These are phyloP conservation scores for Pitta sordida DNA, from an alignment of 2,113 vertebrate species.

Conservation along the genomic window DNA sequence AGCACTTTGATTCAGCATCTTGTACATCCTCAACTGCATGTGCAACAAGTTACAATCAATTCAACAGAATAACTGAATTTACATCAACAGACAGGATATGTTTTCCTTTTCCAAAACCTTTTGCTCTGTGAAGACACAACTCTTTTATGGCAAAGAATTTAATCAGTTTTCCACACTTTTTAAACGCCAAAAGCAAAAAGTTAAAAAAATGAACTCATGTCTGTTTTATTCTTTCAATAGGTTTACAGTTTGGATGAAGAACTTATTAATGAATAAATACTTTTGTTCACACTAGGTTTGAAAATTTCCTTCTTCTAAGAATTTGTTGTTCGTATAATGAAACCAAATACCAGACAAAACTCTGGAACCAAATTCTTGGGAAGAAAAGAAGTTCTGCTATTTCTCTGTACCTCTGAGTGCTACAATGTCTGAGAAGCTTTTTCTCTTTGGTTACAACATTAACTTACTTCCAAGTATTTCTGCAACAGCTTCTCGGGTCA, in stretches of 20 bases:
- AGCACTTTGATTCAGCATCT: neutral
- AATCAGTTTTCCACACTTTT: neutral
- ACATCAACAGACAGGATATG: neutral
- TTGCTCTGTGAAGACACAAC: neutral
- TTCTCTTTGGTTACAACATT: neutral
- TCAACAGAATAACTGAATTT: neutral
- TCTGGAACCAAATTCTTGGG: neutral
- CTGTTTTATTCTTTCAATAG: neutral
- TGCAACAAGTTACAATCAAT: neutral
- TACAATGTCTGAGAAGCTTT: neutral
- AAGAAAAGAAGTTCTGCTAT: neutral
- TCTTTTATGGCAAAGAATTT: neutral
- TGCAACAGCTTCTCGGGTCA: slow-evolving; percentile 89
- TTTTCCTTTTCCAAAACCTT: neutral
- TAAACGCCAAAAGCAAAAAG: neutral
- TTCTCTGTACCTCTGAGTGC: neutral
- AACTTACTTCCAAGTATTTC: slow-evolving; percentile 93
- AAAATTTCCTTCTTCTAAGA: neutral
- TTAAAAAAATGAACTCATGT: neutral
- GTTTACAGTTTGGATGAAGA: neutral
- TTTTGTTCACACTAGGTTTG: neutral
- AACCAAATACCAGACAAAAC: neutral
- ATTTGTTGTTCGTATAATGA: neutral
- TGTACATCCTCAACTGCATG: neutral
- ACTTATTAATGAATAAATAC: neutral